Percentiles rank a stretch among this genome's conserved stretches.
Conservation (phyloP, 2,113 vertebrate species). For the Entelurus aequoreus region DNA sequence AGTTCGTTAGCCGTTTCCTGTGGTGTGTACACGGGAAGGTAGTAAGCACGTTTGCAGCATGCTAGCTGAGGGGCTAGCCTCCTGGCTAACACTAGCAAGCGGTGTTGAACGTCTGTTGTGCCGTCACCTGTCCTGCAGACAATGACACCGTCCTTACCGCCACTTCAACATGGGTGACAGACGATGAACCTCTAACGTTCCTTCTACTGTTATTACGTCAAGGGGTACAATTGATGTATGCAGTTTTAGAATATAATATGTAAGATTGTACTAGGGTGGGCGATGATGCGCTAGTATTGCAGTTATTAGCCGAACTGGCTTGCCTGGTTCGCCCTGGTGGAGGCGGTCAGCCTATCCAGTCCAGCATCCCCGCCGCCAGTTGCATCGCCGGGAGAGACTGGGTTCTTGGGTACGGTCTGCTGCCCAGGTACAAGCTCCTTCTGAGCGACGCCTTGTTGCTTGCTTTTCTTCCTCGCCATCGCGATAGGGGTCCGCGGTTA, state of each 20-base stretch:
- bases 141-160: neutral
- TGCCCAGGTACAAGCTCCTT: conserved; percentile 73
- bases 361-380: conserved; percentile 73
- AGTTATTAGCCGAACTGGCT: conserved; percentile 33
- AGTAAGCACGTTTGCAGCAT: conserved; percentile 55
- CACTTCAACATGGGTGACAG: neutral
- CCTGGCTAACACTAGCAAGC: conserved; percentile 42
- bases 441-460: conserved; percentile 72
- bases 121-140: conserved; percentile 50
- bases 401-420: conserved; percentile 73
- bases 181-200: neutral
- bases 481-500: conserved; percentile 36
- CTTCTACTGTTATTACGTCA: neutral
- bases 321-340: conserved; percentile 75
- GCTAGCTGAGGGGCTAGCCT: conserved; percentile 51
- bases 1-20: conserved; percentile 29
- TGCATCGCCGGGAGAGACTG: conserved; percentile 72
- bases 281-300: conserved; percentile 17
- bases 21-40: conserved; percentile 16
- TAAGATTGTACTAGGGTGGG: conserved; percentile 30
- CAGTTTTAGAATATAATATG: neutral
- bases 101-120: conserved; percentile 31
- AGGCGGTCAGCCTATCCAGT: conserved; percentile 73
- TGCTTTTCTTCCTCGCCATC: conserved; percentile 89
- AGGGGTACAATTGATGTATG: neutral